Percentiles rank a stretch among this genome's conserved stretches.
Conservation (phyloP, 2,888 invertebrate genomes). For the Alviniconcha strummeri region DNA sequence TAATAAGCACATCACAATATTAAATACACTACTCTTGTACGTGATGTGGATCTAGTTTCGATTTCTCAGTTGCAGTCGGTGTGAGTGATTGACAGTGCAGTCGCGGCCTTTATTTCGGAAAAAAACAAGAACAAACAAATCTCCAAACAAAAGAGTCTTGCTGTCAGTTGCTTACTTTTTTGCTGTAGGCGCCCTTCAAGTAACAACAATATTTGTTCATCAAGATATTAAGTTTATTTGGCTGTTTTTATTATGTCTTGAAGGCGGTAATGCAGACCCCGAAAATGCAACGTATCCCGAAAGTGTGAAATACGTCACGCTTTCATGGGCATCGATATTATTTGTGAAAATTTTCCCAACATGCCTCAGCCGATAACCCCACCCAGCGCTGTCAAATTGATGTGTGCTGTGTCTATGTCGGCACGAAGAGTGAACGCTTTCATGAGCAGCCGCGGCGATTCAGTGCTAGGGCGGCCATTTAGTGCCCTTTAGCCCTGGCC, state of each 20-base stretch:
- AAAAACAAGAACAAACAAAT: not conserved
- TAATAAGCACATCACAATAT: not conserved
- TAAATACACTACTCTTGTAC: not conserved
- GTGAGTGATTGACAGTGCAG: no score
- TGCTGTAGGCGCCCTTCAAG: not conserved
- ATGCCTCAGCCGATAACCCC: slow-evolving; percentile 65
- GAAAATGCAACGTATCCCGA: slow-evolving; percentile 16
- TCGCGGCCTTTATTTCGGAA: not conserved
- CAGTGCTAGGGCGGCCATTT: slow-evolving; percentile 46
- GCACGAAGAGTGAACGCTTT: slow-evolving; percentile 43
- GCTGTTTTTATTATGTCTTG: slow-evolving; percentile 6
- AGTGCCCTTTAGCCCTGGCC: slow-evolving; percentile 43
- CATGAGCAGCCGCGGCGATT: slow-evolving; percentile 44
- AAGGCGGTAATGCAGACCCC: not conserved
- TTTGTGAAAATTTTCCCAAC: slow-evolving; percentile 53
- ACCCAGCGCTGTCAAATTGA: slow-evolving; percentile 66
- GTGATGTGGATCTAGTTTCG: not conserved
- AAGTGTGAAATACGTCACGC: slow-evolving; percentile 31
- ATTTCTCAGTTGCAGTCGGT: not conserved
- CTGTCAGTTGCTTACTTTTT: not conserved
- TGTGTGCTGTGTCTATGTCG: slow-evolving; percentile 54
- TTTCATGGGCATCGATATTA: slow-evolving; percentile 45
- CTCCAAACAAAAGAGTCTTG: not conserved
- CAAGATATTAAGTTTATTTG: not conserved
- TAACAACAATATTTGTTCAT: not conserved